phyloP scores from a whole-genome alignment of 2,888 invertebrate genomes.

The Hemicrepidius hirtus region DNA sequence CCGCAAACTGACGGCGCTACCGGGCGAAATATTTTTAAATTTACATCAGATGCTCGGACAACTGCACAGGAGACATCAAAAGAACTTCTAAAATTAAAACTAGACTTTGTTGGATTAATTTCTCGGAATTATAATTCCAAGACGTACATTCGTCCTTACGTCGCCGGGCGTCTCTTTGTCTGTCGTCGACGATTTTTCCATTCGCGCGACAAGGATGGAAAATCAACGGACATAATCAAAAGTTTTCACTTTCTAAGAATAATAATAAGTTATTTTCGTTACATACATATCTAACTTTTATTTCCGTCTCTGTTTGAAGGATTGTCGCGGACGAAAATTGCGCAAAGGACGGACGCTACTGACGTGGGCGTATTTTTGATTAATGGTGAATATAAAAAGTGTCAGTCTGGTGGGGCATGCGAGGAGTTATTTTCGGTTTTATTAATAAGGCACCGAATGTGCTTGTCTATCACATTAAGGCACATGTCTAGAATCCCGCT shows the following conservation, averaged over 20 bases:
- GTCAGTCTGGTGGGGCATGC: slow-evolving; percentile 64
- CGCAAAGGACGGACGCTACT: slow-evolving; percentile 51
- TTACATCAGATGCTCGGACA: slow-evolving; percentile 56
- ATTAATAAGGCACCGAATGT: slow-evolving; percentile 71
- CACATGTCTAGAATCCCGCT: slow-evolving; percentile 55
- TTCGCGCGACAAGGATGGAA: slow-evolving; percentile 14
- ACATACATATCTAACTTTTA: slow-evolving; percentile 19
- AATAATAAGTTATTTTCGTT: slow-evolving; percentile 66
- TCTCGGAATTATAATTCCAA: slow-evolving; percentile 69
- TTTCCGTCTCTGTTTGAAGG: slow-evolving; percentile 24
- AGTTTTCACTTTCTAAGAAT: slow-evolving; percentile 66
- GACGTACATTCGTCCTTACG: slow-evolving; percentile 60
- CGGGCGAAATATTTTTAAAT: slow-evolving; percentile 51
- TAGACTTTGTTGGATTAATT: slow-evolving; percentile 71
- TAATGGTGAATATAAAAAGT: slow-evolving; percentile 68
- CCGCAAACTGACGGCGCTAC: slow-evolving; percentile 45
- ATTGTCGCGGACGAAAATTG: slow-evolving; percentile 35
- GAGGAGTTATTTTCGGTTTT: slow-evolving; percentile 68
- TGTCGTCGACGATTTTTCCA: slow-evolving; percentile 7
- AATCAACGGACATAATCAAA: slow-evolving; percentile 24
- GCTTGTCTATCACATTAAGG: slow-evolving; percentile 68
- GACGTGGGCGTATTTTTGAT: slow-evolving; percentile 65
- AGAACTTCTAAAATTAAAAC: slow-evolving; percentile 71
- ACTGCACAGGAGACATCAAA: slow-evolving; percentile 68
- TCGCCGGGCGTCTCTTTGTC: slow-evolving; percentile 52